Evolutionary conservation across 2,797 vertebrate genomes (phyloP), one percentile per base, ranked within the genome.

Genomic region (Falco rusticolus): DNA sequence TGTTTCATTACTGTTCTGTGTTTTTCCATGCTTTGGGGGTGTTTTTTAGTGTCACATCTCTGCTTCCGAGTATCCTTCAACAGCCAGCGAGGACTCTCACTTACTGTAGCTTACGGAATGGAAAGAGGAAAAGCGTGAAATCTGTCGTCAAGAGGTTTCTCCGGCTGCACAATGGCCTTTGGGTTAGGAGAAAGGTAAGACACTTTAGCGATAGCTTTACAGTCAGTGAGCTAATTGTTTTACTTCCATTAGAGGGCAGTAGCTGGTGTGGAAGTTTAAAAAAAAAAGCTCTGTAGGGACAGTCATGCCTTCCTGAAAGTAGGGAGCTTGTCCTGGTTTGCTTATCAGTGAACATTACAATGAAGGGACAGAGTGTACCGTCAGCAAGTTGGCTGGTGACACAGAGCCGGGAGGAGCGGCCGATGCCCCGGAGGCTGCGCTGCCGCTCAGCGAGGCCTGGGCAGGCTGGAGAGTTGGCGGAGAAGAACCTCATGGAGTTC

Each of bases 101-200:
- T 0, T 99, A 99, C 86, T 98, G 26, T 71, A 98, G 99, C 84
- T 3, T 99, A 34, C 98, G 96, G 87, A 99, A 98, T 7, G 99
- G 98, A 10, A 99, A 99, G 96, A 98, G 98, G 90, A 99, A 99
- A 96, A 96, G 97, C 0, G 98, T 99, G 51, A 99, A 98, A 91
- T 95, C 99, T 3, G 99, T 99, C 7, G 41, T 97, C 2, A 26
- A 99, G 0, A 97, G 99, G 81, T 99, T 99, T 96, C 98, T 99
- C 96, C 98, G 99, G 74, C 97, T 99, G 77, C 99, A 99, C 92
- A 99, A 98, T 45, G 99, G 99, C 86, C 98, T 99, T 43, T 99
- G 99, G 99, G 83, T 99, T 75, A 98, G 99, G 89, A 99, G 98
- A 71, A 98, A 98, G 99, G 99, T 99, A 96, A 84, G 83, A 61